Conservation (phyloP, 1,140 invertebrate species). For the Octopus sinensis region DNA sequence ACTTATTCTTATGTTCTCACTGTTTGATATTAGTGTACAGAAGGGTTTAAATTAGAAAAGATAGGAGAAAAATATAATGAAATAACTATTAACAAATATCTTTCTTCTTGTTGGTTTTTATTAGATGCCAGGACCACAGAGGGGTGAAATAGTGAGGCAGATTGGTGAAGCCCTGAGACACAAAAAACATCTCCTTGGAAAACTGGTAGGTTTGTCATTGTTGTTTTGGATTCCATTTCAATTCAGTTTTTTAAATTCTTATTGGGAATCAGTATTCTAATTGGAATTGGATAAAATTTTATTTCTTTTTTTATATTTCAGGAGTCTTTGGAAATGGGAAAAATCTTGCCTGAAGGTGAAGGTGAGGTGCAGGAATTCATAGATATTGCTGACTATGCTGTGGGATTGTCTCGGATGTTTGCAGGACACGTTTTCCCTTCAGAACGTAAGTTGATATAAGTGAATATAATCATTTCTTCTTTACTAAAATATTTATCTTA, state of each 20-base stretch:
- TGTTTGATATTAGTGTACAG: too few relatives aligned
- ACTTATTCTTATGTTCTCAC: too few relatives aligned
- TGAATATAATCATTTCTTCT: too few relatives aligned
- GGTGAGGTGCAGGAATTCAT: conserved; percentile 91
- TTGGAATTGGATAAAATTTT: too few relatives aligned
- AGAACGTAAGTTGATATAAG: conserved; percentile 62
- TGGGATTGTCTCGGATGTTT: conserved; percentile 89
- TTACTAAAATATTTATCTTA: too few relatives aligned
- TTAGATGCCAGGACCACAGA: conserved; percentile 78
- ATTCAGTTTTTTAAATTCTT: conserved; percentile 2
- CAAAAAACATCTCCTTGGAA: conserved; percentile 81
- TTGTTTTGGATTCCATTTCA: conserved; percentile 1
- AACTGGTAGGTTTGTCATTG: conserved; percentile 66
- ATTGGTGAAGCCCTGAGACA: conserved; percentile 88
- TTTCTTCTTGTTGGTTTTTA: conserved; percentile 63
- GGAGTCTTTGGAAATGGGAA: conserved; percentile 57
- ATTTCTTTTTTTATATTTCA: conserved; percentile 27
- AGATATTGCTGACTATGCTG: conserved; percentile 97
- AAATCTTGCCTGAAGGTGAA: conserved; percentile 57
- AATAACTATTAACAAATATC: background rate
- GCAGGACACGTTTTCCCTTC: conserved; percentile 86
- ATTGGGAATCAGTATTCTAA: too few relatives aligned
- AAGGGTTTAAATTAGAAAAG: too few relatives aligned
- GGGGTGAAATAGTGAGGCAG: conserved; percentile 94
- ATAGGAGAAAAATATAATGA: too few relatives aligned